Evolutionary conservation across 2,888 invertebrate genomes (phyloP), one percentile per base, ranked within the genome.

Genomic region (Anticlea derivata): DNA sequence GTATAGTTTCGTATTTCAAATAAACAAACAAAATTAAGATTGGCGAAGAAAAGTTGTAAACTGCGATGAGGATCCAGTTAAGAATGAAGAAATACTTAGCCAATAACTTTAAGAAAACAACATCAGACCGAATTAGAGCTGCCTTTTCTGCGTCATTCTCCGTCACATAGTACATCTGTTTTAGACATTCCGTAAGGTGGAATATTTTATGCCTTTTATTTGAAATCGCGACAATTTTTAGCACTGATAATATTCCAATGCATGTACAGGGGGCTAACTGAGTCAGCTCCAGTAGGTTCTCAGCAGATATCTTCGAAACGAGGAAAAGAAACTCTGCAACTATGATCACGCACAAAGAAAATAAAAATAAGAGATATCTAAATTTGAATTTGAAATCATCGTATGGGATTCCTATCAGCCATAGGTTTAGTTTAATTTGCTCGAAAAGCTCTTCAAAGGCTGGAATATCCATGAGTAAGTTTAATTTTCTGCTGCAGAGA

Each of bases 11-110:
- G 8, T 61, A 71, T 3, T 46, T 61, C 0, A 73, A 29, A 55
- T 80, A 87, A 55, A 66, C 46, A 50, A 75, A 78, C 2, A 67
- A 26, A 13, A 86, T 83, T 0, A 84, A 50, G 17, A 80, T 22
- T 1, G 75, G 63, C 0, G 81, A 63, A 0, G 77, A 75, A 61
- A 87, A 87, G 55, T 80, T 85, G 50, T 87, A 88, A 3, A 87
- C 77, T 6, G 70, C 68, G 40, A 87, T 81, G 2, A 88, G 66
- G 8, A 78, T 50, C 0, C 58, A 54, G 54, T 87, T 87, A 1
- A 88, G 52, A 48, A 80, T 56, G 13, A 85, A 78, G 50, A 80
- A 86, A 52, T 78, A 82, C 50, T 80, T 83, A 0, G 75, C 72
- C 1, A 88, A 66, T 6, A 51, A 55, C 26, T 77, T 75, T 0